These are phyloP conservation scores for Pseudorhiza aurosa DNA, from an alignment of 30 jellyfish, hydroid and myxozoan species.

Conservation along the genomic window DNA sequence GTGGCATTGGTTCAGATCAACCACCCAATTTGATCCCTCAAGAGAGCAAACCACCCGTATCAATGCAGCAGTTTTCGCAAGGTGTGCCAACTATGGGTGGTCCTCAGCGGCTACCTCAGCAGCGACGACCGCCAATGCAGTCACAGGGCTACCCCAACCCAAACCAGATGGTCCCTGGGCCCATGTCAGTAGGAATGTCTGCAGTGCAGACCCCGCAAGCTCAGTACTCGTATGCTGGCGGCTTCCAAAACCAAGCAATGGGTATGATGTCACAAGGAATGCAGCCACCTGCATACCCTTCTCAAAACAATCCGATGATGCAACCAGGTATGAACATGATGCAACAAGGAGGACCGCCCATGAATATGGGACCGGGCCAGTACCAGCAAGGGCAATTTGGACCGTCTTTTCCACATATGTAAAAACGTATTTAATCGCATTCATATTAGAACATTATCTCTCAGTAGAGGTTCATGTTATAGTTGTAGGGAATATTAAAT, in stretches of 20 bases:
- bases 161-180: slow-evolving; percentile 68
- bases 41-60: slow-evolving; percentile 50
- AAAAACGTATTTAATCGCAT: neutral
- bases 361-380: slow-evolving; percentile 86
- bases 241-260: slow-evolving; percentile 88
- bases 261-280: slow-evolving; percentile 94
- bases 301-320: slow-evolving; percentile 97
- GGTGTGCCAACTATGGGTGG: slow-evolving; percentile 58
- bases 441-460: neutral
- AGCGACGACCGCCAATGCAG: slow-evolving; percentile 78
- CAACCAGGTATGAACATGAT: slow-evolving; percentile 95
- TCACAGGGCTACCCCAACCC: slow-evolving; percentile 70
- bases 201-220: slow-evolving; percentile 44
- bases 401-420: slow-evolving; percentile 72
- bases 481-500: neutral
- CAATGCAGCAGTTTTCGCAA: slow-evolving; percentile 29
- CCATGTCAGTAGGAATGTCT: slow-evolving; percentile 61
- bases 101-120: slow-evolving; percentile 62
- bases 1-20: slow-evolving; percentile 37
- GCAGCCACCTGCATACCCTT: slow-evolving; percentile 80
- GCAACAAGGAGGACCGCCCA: slow-evolving; percentile 91
- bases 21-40: slow-evolving; percentile 64
- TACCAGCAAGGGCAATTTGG: slow-evolving; percentile 92
- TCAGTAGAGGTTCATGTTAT: neutral
- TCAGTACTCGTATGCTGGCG: slow-evolving; percentile 80